Evolutionary conservation across 2,113 vertebrate species (phyloP).

Genomic region (Pelobates fuscus): DNA sequence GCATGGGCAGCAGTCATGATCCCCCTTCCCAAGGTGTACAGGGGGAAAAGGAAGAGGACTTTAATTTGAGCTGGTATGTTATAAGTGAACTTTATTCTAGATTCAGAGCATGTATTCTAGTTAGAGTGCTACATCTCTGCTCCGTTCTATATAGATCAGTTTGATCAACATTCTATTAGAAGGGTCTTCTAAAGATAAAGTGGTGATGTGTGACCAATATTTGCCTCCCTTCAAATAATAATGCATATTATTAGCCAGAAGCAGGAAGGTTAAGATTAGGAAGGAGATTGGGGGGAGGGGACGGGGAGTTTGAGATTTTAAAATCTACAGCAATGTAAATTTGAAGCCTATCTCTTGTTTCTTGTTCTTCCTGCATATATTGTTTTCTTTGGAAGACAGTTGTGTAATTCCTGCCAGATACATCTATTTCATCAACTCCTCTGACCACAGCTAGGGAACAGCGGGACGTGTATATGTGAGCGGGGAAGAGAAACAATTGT

Average conservation of each 20-base stretch:
- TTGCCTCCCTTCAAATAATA: too few relatives aligned
- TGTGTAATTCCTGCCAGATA: slow-evolving; percentile 42
- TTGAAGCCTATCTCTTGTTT: slow-evolving; percentile 40
- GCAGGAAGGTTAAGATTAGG: slow-evolving; percentile 23
- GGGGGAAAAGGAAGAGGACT: too few relatives aligned
- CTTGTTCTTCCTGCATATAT: slow-evolving; percentile 42
- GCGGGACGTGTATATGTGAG: slow-evolving; percentile 36
- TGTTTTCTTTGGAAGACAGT: slow-evolving; percentile 45
- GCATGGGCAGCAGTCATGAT: too few relatives aligned
- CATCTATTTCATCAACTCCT: slow-evolving; percentile 46
- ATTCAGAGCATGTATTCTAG: too few relatives aligned
- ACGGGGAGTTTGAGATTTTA: neutral
- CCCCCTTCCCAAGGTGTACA: too few relatives aligned
- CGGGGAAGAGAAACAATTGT: slow-evolving; percentile 9
- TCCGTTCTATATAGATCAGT: too few relatives aligned
- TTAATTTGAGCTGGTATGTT: too few relatives aligned
- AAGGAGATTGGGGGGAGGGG: slow-evolving; percentile 4
- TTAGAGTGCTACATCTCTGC: too few relatives aligned
- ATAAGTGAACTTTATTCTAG: too few relatives aligned
- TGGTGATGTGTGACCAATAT: too few relatives aligned
- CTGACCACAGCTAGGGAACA: slow-evolving; percentile 40
- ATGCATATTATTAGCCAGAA: slow-evolving; percentile 13
- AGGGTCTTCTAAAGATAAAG: too few relatives aligned
- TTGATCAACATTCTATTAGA: too few relatives aligned
- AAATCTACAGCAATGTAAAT: slow-evolving; percentile 23